A percentile compares a stretch with the other conserved stretches of the same genome.
These are phyloP conservation scores for Axinella damicornis DNA, from an alignment of 37 sponge, comb jelly and placozoan genomes.

Conservation along the genomic window DNA sequence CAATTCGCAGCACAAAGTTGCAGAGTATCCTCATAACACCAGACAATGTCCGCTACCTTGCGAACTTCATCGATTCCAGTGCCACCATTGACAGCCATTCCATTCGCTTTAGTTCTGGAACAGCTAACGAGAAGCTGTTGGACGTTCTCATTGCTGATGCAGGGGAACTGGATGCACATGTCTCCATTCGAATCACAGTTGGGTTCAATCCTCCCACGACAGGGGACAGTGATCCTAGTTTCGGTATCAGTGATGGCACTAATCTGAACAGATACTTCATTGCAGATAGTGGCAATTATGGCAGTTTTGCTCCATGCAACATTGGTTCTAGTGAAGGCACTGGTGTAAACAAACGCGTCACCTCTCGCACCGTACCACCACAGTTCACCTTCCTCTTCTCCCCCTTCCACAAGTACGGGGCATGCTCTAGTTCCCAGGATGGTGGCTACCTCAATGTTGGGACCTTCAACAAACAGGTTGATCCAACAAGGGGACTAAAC, in stretches of 20 bases:
- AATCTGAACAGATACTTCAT: conserved; percentile 5
- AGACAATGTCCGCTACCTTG: conserved; percentile 2
- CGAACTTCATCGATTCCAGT: conserved; percentile 25
- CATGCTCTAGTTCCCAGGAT: not conserved
- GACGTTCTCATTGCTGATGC: conserved; percentile 4
- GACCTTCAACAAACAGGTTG: conserved; percentile 14
- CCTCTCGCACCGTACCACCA: not conserved
- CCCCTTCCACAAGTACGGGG: conserved; percentile 8
- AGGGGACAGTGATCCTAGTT: not conserved
- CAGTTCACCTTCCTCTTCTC: not conserved
- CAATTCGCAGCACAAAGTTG: not conserved
- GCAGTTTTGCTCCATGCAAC: too few species aligned
- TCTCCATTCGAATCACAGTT: conserved; percentile 4
- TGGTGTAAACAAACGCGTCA: not conserved
- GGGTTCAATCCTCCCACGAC: not conserved
- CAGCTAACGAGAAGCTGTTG: not conserved
- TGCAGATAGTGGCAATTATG: not conserved
- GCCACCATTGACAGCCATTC: not conserved
- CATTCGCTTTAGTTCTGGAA: conserved; percentile 5
- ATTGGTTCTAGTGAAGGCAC: not conserved
- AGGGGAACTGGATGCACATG: conserved; percentile 21
- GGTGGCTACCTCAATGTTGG: conserved; percentile 15
- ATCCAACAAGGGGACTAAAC: not conserved
- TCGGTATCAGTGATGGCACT: conserved; percentile 20
- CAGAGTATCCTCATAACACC: conserved; percentile 5